These are phyloP conservation scores for Cacatua alba DNA, from an alignment of 2,113 vertebrate species.

Conservation along the genomic window DNA sequence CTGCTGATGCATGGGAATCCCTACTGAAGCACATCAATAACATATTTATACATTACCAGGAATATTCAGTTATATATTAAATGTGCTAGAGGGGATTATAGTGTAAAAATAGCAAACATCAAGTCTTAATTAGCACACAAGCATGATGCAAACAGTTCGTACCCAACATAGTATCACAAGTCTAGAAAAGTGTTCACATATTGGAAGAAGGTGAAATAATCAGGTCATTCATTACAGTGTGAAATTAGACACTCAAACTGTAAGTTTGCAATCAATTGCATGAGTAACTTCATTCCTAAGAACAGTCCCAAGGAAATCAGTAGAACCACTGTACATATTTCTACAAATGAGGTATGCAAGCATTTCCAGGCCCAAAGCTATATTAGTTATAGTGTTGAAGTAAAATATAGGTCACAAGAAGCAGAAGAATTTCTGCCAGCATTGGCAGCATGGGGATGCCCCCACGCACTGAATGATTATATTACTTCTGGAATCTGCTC, in stretches of 20 bases:
- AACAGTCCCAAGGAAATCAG: not conserved
- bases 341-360: not conserved
- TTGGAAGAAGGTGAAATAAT: not conserved
- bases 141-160: not conserved
- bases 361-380: not conserved
- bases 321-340: not conserved
- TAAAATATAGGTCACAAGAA: not conserved
- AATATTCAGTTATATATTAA: not conserved
- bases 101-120: not conserved
- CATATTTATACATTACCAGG: not conserved
- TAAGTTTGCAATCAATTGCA: not conserved
- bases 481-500: not conserved
- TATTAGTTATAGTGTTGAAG: not conserved
- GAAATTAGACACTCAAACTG: not conserved
- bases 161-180: not conserved
- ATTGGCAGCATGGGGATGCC: not conserved
- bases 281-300: not conserved
- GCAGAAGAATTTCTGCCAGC: not conserved
- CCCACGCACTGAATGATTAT: not conserved
- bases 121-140: not conserved
- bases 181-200: not conserved
- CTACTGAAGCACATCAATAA: not conserved
- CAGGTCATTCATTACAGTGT: not conserved
- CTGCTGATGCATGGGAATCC: not conserved
- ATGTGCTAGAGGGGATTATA: not conserved